These are phyloP conservation scores for Tetropium fuscum DNA, from an alignment of 2,888 invertebrate species.

Conservation along the genomic window DNA sequence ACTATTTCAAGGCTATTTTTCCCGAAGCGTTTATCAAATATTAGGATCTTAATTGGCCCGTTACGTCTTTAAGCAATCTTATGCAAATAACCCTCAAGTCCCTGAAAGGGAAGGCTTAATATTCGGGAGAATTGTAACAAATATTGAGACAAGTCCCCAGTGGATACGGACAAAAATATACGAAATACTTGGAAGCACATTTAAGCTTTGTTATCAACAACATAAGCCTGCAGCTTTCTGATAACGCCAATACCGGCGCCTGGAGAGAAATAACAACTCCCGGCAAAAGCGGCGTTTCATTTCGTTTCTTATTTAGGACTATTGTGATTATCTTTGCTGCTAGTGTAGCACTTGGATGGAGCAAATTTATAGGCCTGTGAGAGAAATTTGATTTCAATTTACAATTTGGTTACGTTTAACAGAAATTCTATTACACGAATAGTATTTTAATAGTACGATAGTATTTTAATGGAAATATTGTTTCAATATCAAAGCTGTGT, in stretches of 20 bases:
- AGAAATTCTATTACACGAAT: too few species aligned
- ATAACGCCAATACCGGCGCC: slow-evolving; percentile 53
- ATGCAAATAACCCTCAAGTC: slow-evolving; percentile 14
- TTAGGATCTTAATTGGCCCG: slow-evolving; percentile 8
- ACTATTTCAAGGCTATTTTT: slow-evolving; percentile 1
- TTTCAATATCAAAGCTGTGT: too few species aligned
- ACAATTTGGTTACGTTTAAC: too few species aligned
- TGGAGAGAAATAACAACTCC: slow-evolving; percentile 54
- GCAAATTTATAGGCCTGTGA: slow-evolving; percentile 35
- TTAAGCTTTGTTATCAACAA: slow-evolving; percentile 53
- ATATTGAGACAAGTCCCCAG: slow-evolving; percentile 22
- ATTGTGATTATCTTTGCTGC: slow-evolving; percentile 45
- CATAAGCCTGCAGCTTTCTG: slow-evolving; percentile 54
- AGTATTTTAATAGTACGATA: too few species aligned
- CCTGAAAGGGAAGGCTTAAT: slow-evolving; percentile 16
- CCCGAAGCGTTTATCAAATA: slow-evolving; percentile 3
- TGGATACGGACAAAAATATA: slow-evolving; percentile 42
- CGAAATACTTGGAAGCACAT: slow-evolving; percentile 54
- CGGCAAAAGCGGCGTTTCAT: slow-evolving; percentile 44
- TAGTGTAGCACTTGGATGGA: slow-evolving; percentile 39
- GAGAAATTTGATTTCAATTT: too few species aligned
- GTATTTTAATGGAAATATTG: too few species aligned
- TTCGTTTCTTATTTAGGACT: slow-evolving; percentile 42
- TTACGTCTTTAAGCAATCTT: slow-evolving; percentile 14
- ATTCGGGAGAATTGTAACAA: slow-evolving; percentile 22